phyloP scores from a whole-genome alignment of 2,797 vertebrate genomes.

The Chanos chanos region DNA sequence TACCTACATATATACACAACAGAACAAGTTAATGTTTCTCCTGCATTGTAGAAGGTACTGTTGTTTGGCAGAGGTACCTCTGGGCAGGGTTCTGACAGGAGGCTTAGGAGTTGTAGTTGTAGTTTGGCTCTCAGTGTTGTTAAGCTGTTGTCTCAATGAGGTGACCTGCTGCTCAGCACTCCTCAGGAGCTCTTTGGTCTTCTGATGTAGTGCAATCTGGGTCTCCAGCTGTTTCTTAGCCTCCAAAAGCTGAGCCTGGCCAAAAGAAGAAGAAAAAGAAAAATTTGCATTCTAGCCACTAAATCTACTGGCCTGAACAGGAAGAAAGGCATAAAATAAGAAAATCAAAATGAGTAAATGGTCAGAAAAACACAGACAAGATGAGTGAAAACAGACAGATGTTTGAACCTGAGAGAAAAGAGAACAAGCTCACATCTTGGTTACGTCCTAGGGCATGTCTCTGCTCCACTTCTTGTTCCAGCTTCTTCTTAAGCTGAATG shows the following conservation, averaged over 20 bases:
- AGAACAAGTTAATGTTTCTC: not conserved
- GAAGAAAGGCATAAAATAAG: no score
- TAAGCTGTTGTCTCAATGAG: constrained; percentile 76
- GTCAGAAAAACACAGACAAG: no score
- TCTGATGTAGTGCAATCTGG: constrained; percentile 80
- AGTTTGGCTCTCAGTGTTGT: constrained; percentile 71
- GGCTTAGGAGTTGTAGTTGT: constrained; percentile 66
- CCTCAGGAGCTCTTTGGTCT: constrained; percentile 87
- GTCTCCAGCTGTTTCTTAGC: constrained; percentile 88
- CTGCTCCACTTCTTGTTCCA: constrained; percentile 86
- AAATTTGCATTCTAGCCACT: not conserved
- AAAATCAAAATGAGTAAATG: no score
- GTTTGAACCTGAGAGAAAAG: no score
- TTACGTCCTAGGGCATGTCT: constrained; percentile 83
- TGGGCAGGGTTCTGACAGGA: constrained; percentile 61
- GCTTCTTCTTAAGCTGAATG: constrained; percentile 81
- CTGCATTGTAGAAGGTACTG: not conserved
- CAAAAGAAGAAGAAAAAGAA: not conserved
- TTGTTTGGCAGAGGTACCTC: constrained; percentile 44
- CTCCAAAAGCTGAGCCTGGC: constrained; percentile 79
- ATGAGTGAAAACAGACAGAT: no score
- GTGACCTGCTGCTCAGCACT: constrained; percentile 82
- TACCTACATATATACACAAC: not conserved
- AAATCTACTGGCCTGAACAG: no score
- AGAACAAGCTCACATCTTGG: constrained; percentile 67